phyloP scores from a whole-genome alignment of 1,140 invertebrate species.

The Dermatophagoides farinae region DNA sequence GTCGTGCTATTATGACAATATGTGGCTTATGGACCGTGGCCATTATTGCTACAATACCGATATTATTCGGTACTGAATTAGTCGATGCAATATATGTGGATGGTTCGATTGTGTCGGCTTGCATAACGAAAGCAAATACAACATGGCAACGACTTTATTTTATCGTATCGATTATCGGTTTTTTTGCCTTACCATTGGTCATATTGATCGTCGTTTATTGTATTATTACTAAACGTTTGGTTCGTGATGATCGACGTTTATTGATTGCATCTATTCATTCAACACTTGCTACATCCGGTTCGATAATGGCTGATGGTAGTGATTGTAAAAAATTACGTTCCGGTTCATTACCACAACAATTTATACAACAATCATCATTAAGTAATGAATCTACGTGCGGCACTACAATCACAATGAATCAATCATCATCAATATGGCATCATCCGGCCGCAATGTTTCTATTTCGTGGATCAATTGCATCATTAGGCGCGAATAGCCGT shows the following conservation, averaged over 20 bases:
- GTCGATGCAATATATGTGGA: slow-evolving; percentile 41
- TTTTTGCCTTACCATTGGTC: slow-evolving; percentile 59
- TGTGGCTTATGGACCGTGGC: slow-evolving; percentile 60
- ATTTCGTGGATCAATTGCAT: too few species aligned
- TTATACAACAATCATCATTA: too few species aligned
- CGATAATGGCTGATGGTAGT: too few species aligned
- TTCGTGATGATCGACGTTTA: slow-evolving; percentile 22
- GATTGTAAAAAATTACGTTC: too few species aligned
- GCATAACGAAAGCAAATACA: slow-evolving; percentile 45
- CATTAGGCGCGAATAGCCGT: too few species aligned
- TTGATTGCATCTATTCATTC: background rate
- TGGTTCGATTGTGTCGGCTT: slow-evolving; percentile 44
- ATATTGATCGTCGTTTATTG: slow-evolving; percentile 58
- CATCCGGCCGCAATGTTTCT: too few species aligned
- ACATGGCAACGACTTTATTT: slow-evolving; percentile 55
- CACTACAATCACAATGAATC: too few species aligned
- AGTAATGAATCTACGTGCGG: too few species aligned
- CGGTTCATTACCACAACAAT: too few species aligned
- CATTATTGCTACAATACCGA: slow-evolving; percentile 46
- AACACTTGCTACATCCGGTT: too few species aligned
- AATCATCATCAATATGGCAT: too few species aligned
- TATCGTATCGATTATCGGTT: slow-evolving; percentile 45
- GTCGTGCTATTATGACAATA: slow-evolving; percentile 58
- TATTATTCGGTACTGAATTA: slow-evolving; percentile 34
- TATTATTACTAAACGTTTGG: slow-evolving; percentile 56